phyloP scores from a whole-genome alignment of 2,113 vertebrate species.

The Oryzias javanicus region DNA sequence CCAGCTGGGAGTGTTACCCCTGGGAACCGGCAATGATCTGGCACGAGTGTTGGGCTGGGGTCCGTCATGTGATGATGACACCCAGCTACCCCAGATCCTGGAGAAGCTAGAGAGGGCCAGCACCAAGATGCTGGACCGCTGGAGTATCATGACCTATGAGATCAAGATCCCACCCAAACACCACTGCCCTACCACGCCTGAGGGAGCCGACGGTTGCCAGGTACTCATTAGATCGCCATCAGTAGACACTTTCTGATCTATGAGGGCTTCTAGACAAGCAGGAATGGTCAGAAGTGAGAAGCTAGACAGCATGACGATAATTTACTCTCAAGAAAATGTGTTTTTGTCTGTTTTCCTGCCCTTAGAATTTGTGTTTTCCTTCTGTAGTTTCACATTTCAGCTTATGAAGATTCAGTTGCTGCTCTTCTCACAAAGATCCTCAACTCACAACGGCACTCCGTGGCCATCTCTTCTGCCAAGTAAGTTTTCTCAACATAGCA shows the following conservation, averaged over 20 bases:
- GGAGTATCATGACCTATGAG: constrained; percentile 99
- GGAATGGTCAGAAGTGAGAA: constrained; percentile 2
- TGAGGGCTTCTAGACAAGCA: constrained; percentile 20
- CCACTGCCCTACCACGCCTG: constrained; percentile 85
- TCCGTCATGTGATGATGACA: constrained; percentile 93
- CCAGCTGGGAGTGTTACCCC: constrained; percentile 91
- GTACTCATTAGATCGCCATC: constrained; percentile 65
- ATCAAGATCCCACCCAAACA: constrained; percentile 92
- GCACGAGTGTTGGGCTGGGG: constrained; percentile 98
- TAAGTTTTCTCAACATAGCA: constrained; percentile 65
- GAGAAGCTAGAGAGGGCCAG: constrained; percentile 97
- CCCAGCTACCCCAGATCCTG: constrained; percentile 93
- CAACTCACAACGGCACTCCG: constrained; percentile 93
- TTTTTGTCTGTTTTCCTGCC: too few relatives aligned
- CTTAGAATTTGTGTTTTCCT: not conserved
- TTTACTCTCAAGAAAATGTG: too few relatives aligned
- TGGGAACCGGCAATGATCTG: constrained; percentile 96
- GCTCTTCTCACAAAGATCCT: constrained; percentile 96
- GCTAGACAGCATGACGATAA: not conserved
- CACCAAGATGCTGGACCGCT: constrained; percentile 98
- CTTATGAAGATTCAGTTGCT: constrained; percentile 94
- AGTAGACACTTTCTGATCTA: constrained; percentile 16
- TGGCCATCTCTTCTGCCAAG: constrained; percentile 96
- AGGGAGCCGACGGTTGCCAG: constrained; percentile 86
- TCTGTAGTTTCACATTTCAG: constrained; percentile 86